Base-by-base conservation (phyloP, 2,888 invertebrate genomes). In the Metacarcinus magister region DNA sequence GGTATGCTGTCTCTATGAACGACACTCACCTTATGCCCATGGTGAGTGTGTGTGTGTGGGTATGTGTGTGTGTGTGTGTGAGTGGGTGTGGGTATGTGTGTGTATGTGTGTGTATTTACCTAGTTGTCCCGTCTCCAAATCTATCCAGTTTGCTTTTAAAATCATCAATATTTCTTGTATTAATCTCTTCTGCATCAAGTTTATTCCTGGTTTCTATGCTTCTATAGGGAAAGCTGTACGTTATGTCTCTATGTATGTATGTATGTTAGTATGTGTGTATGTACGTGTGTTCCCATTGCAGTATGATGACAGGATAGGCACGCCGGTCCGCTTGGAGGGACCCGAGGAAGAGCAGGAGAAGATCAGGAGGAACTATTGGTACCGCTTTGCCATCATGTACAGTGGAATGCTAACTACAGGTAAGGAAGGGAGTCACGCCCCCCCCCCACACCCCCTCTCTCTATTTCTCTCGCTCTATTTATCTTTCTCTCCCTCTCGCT, bases 321-420 rank as follows among this genome's bases (percentile, higher is more conserved):
- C 46, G 4, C 95, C 96, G 0, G 94, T 96, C 23, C 91, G 23
- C 19, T 39, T 96, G 28, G 96, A 96, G 75, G n/a, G 92, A 10
- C 89, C 94, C 32, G 95, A 95, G 39, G 94, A 95, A n/a, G 95
- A 82, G 44, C 90, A 32, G 82, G 82, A 95, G 95, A 95, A 44
- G 91, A 44, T 93, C 92, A 39, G 91, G 44, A 60, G 89, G 32
- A 94, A 92, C 46, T 97, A 96, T 54, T 97, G 97, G 97, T 94
- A 95, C 46, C 90, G 97, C n/a, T 97, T 96, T 67, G 67, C 96
- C 48, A 95, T 97, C 43, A 96, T 96, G 95, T 97, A 96, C 93
- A 92, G 95, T 4, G 96, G 96, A 5, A 95, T 97, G 95, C 94
- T 97, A 1, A 96, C 96, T 43, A 95, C 94, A n/a, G 97, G 97